Evolutionary conservation across 2,888 invertebrate genomes (phyloP), one percentile per base, ranked within the genome.

Genomic region (Eupithecia tripunctaria): DNA sequence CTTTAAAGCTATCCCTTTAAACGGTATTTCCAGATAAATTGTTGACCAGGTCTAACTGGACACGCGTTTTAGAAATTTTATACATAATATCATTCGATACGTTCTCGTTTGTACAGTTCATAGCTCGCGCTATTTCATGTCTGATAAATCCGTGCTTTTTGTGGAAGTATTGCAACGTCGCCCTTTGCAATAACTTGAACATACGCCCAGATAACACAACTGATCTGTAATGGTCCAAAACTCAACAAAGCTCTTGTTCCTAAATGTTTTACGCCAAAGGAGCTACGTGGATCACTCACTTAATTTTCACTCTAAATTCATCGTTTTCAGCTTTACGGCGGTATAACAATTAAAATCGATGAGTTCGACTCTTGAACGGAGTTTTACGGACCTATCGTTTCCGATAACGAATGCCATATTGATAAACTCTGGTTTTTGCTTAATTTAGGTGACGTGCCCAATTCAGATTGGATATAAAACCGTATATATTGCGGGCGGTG

Each of bases 191-290:
- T 29, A 29, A 29, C 8, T 14, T 21, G n/a, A 59, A 60, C 27
- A 27, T 15, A 59, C 59, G 27, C 27, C 27, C 29, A 18, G 60
- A 29, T 18, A 18, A 29, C 2, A 29, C 27, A 29, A 15, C 2
- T 29, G 18, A 60, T 60, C 60, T 29, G 60, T 29, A 27, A 29
- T 27, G 59, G 27, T 27, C 14, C 59, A 15, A 15, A 59, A 27
- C 59, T 27, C 59, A 27, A 21, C 56, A 25, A 59, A 59, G 21
- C 29, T 60, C 29, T 60, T 86, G 85, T 86, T 86, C 84, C 82
- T 82, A 81, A 84, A 84, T 84, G 84, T 83, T 81, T 80, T 78
- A 77, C 78, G 67, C 73, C 60, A 65, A 76, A 76, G 74, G 68
- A 78, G 77, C 74, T 75, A 76, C 76, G 66, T 67, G 71, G 76